Percentiles rank a stretch among this genome's conserved stretches.
Conservation (phyloP, 2,797 vertebrate genomes). For the Coendou prehensilis region DNA sequence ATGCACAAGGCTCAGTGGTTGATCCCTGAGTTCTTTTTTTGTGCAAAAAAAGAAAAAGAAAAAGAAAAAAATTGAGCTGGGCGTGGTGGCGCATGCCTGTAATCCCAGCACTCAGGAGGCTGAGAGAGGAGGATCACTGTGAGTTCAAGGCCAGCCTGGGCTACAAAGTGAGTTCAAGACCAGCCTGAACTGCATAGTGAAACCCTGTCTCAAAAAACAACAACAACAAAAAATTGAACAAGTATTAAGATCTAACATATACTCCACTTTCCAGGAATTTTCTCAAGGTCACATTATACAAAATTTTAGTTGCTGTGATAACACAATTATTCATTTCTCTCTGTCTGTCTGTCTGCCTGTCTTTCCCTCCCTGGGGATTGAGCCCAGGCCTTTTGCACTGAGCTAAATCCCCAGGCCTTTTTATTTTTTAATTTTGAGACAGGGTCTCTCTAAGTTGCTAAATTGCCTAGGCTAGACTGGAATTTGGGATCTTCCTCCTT, state of each 20-base stretch:
- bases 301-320: background rate
- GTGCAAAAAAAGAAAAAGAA: too few species aligned
- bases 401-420: background rate
- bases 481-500: background rate
- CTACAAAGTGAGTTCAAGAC: background rate
- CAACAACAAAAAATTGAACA: background rate
- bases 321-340: background rate
- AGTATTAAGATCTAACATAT: background rate
- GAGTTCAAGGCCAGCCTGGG: background rate
- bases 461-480: background rate
- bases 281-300: conserved; percentile 2
- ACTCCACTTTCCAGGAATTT: background rate
- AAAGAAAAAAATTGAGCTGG: background rate
- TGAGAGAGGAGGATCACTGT: background rate
- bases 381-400: background rate
- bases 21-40: background rate
- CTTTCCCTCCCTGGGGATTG: background rate
- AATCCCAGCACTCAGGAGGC: too few species aligned
- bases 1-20: background rate
- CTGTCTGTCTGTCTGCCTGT: background rate
- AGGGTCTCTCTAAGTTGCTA: background rate
- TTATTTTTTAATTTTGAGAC: background rate
- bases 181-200: too few species aligned
- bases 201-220: too few species aligned
- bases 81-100: too few species aligned